phyloP scores from a whole-genome alignment of 2,113 vertebrate genomes.

The Melanerpes formicivorus region DNA sequence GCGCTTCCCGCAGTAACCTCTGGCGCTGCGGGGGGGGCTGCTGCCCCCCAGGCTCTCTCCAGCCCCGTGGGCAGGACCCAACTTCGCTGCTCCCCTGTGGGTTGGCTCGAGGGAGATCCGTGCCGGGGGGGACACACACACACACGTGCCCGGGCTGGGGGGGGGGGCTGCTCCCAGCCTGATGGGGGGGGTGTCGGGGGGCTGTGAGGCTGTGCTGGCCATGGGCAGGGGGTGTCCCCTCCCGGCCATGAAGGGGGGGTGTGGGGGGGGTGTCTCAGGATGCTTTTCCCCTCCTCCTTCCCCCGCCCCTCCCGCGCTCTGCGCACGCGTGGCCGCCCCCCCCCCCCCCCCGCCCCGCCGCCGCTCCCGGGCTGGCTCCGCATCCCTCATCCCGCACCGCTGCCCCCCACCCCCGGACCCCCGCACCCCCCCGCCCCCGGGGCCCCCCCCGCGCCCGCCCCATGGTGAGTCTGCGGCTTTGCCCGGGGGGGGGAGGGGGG shows the following conservation, averaged over 20 bases:
- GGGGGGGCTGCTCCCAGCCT: neutral
- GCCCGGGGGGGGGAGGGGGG: neutral
- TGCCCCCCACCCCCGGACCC: neutral
- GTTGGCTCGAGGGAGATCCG: too few relatives aligned
- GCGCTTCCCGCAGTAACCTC: too few relatives aligned
- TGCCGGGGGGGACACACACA: too few relatives aligned
- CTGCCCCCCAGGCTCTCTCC: neutral
- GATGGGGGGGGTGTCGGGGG: too few relatives aligned
- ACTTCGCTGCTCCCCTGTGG: neutral
- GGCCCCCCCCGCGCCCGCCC: neutral
- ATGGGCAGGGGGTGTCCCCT: rapidly evolving
- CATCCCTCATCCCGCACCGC: neutral
- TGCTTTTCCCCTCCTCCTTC: neutral
- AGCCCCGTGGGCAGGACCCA: neutral
- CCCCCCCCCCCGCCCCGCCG: neutral
- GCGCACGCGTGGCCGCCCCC: neutral
- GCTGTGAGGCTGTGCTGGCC: neutral
- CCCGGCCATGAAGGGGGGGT: neutral
- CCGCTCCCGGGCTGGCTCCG: neutral
- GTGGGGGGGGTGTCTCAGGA: neutral
- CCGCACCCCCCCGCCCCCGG: neutral
- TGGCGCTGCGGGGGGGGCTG: too few relatives aligned
- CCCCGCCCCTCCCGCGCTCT: neutral
- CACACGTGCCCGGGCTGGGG: too few relatives aligned
- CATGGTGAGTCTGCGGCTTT: neutral